Evolutionary conservation across 23 tunicate genomes (phyloP).

Genomic region (Corella eumyota): DNA sequence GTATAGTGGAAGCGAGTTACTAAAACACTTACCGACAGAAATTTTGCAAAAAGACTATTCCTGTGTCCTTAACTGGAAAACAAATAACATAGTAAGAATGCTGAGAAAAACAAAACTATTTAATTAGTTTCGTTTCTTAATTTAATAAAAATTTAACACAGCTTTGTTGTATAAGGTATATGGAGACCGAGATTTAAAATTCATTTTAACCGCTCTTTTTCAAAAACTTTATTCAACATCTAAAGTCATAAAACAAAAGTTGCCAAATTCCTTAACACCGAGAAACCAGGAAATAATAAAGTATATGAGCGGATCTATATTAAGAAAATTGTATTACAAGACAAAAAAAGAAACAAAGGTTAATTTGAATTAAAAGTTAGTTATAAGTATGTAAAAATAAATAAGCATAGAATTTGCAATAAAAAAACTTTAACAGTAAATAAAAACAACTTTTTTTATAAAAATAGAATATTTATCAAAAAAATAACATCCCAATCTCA

Average conservation of each 20-base stretch:
- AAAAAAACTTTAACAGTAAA: too few species aligned
- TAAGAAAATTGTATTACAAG: not conserved
- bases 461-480: not conserved
- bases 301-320: not conserved
- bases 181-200: not conserved
- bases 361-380: too few species aligned
- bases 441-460: not conserved
- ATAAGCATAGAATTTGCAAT: not conserved
- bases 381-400: not conserved
- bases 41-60: too few species aligned
- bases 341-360: not conserved
- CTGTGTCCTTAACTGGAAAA: too few species aligned
- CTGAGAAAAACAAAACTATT: too few species aligned
- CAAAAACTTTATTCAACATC: not conserved
- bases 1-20: not conserved
- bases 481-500: not conserved
- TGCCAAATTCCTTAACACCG: not conserved
- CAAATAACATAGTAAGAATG: too few species aligned
- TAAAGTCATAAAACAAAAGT: not conserved
- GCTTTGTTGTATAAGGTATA: too few species aligned
- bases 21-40: not conserved
- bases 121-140: too few species aligned
- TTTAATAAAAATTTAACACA: too few species aligned
- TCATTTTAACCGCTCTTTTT: not conserved
- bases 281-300: not conserved